These are phyloP conservation scores for Athalia rosae DNA, from an alignment of 2,888 invertebrate genomes.

Conservation along the genomic window DNA sequence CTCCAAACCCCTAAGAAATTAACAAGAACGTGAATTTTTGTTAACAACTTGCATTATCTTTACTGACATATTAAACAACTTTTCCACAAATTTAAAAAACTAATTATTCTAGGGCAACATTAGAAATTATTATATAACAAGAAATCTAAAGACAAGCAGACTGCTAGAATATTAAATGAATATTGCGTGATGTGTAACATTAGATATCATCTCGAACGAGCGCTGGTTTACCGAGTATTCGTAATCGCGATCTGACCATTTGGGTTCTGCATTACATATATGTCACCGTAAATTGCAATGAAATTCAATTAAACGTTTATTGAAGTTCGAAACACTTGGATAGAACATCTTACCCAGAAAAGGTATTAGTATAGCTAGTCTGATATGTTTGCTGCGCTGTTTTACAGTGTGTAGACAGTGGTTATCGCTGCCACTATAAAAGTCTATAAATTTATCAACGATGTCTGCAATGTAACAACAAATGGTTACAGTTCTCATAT, in stretches of 20 bases:
- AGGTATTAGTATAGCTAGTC: constrained; percentile 20
- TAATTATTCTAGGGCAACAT: neutral
- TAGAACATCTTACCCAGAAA: constrained; percentile 19
- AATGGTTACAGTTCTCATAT: constrained; percentile 7
- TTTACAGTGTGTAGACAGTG: constrained; percentile 12
- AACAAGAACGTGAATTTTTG: neutral
- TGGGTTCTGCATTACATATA: constrained; percentile 4
- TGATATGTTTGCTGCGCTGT: constrained; percentile 41
- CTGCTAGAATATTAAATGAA: neutral
- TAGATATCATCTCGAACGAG: constrained; percentile 14
- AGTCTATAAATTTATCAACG: constrained; percentile 8
- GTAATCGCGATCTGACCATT: neutral
- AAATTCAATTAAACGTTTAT: constrained; percentile 15
- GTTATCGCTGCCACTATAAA: constrained; percentile 11
- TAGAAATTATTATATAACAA: constrained; percentile 19
- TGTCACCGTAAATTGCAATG: constrained; percentile 6
- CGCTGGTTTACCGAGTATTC: constrained; percentile 2
- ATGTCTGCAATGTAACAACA: neutral
- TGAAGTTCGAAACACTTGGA: neutral
- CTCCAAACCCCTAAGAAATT: constrained; percentile 8
- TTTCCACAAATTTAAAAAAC: constrained; percentile 1
- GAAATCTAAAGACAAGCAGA: constrained; percentile 1
- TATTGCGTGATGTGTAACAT: constrained; percentile 23
- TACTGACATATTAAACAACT: constrained; percentile 8
- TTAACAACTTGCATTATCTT: constrained; percentile 37